Evolutionary conservation across 1,140 invertebrate species (phyloP), one percentile per base, ranked within the genome.

Genomic region (Drosophila persimilis): DNA sequence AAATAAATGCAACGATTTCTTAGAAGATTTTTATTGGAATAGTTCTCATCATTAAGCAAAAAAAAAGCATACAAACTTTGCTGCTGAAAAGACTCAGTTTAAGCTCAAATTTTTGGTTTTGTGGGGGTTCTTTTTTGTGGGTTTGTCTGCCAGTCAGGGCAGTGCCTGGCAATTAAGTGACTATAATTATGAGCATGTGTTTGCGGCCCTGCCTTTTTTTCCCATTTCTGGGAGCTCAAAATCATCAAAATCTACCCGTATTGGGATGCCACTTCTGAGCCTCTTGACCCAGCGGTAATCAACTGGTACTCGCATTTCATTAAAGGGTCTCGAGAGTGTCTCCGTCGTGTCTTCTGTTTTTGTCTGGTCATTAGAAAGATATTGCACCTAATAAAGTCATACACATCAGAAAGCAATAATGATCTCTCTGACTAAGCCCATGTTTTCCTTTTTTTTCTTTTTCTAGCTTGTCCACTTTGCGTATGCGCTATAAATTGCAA

Each of bases 121-220:
- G 43, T 59, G n/a, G 69, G 46, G 55, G 39, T 8, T 8, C 44
- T 50, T 35, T 35, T 3, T 39, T 54, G 22, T 8, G 39, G 47
- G 41, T 46, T 59, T 13, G 43, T 24, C 57, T 58, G 62, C 24
- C 24, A 5, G 24, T 3, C 24, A 24, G 24, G 67, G 57, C 59
- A 2, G 0, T 1, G 35, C 29, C 46, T 50, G 35, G 73, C 62
- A 77, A 81, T 77, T 67, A 77, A 81, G 73, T 73, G 46, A 61
- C 77, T 60, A 70, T 72, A 52, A 66, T 77, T 69, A 74, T 69
- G 69, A 77, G 35, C 44, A 56, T 26, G 53, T 66, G 50, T 75
- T 43, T 47, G 47, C 43, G 46, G 52, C 35, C 41, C 31, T 39
- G 53, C 15, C 44, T 29, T 3, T 29, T 22, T 20, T 9, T 24